phyloP scores from a whole-genome alignment of 1,140 invertebrate genomes.

The Papilio glaucus region DNA sequence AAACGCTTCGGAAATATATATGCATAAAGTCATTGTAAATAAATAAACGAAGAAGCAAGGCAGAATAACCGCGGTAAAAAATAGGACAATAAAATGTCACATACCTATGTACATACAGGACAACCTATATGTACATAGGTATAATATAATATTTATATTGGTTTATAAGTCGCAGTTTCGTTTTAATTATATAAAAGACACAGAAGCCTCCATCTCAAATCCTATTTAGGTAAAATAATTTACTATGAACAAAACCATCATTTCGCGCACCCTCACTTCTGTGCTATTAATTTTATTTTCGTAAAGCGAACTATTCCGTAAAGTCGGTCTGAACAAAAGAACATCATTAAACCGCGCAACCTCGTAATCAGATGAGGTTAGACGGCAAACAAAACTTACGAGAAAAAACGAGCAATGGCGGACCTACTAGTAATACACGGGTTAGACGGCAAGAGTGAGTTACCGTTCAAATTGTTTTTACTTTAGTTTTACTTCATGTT shows the following conservation, averaged over 20 bases:
- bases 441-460: no score
- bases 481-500: no score
- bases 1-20: neutral
- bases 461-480: no score
- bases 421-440: neutral
- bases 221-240: neutral
- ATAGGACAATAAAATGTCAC: no score
- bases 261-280: neutral
- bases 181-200: no score
- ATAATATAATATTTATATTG: no score
- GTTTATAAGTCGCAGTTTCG: no score
- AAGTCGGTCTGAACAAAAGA: constrained; percentile 39
- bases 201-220: neutral
- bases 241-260: neutral
- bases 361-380: neutral
- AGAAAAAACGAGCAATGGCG: neutral
- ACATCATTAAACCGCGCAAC: constrained; percentile 41
- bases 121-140: no score
- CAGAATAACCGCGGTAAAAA: no score
- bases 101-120: no score
- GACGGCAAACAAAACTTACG: neutral
- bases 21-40: no score
- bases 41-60: no score
- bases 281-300: neutral
- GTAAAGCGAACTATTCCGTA: constrained; percentile 31